Evolutionary conservation across 2,888 invertebrate genomes (phyloP).

Genomic region (Lochmaea capreae): DNA sequence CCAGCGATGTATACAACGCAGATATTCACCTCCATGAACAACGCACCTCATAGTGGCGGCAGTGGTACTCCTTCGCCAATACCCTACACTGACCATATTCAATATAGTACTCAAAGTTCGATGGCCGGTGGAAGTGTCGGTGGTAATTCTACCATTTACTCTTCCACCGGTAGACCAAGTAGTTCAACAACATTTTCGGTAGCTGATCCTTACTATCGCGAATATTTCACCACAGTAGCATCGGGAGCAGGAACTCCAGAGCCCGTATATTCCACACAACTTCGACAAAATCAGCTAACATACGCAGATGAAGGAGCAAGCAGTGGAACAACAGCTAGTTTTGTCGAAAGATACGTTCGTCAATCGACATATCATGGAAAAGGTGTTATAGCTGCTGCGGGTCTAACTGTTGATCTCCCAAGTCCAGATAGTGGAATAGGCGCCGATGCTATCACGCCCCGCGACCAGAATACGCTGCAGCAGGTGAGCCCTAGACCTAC

Average conservation of each 20-base stretch:
- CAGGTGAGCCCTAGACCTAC: conserved; percentile 75
- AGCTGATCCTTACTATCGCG: conserved; percentile 83
- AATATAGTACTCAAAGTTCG: conserved; percentile 61
- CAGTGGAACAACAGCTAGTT: conserved; percentile 72
- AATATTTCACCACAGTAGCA: conserved; percentile 77
- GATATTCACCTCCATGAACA: conserved; percentile 74
- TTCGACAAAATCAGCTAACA: conserved; percentile 68
- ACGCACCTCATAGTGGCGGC: conserved; percentile 62
- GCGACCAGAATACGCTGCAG: conserved; percentile 89
- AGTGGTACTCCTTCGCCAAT: conserved; percentile 76
- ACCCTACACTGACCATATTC: conserved; percentile 64
- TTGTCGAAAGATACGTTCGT: conserved; percentile 77
- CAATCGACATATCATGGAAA: conserved; percentile 76
- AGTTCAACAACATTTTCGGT: conserved; percentile 72
- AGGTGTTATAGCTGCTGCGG: conserved; percentile 80
- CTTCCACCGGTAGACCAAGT: conserved; percentile 60
- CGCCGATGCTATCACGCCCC: conserved; percentile 90
- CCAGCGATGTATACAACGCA: conserved; percentile 76
- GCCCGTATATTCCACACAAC: conserved; percentile 63
- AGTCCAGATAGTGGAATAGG: conserved; percentile 97
- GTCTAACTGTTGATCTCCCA: conserved; percentile 92
- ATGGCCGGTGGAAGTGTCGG: conserved; percentile 67
- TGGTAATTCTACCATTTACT: conserved; percentile 62
- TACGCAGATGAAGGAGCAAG: conserved; percentile 69
- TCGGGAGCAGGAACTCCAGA: conserved; percentile 71